phyloP scores from a whole-genome alignment of 2,113 vertebrate genomes.

The Leucoraja erinaceus region DNA sequence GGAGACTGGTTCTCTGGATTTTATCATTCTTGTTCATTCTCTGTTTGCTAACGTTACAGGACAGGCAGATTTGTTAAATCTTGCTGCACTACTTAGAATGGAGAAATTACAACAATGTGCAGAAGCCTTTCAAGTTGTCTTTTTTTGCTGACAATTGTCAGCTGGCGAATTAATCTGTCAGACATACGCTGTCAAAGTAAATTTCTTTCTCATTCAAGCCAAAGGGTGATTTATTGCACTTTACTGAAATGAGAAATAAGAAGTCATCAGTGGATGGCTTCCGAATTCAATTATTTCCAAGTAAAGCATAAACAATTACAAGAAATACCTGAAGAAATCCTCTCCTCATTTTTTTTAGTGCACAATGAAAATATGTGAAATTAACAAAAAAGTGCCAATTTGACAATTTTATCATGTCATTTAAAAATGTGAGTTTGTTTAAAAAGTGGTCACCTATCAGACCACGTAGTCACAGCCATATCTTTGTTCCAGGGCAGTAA shows the following conservation, averaged over 20 bases:
- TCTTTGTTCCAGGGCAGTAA: not conserved
- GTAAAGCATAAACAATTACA: not conserved
- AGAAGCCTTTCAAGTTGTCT: constrained; percentile 28
- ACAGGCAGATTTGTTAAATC: not conserved
- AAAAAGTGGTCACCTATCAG: not conserved
- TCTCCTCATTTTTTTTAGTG: not conserved
- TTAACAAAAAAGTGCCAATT: not conserved
- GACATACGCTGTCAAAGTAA: constrained; percentile 15
- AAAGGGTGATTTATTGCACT: constrained; percentile 16
- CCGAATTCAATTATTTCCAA: not conserved
- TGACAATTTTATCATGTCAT: not conserved
- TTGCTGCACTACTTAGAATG: not conserved
- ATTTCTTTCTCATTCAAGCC: constrained; percentile 29
- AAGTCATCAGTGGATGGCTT: not conserved
- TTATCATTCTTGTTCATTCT: not conserved
- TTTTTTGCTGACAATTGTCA: constrained; percentile 30
- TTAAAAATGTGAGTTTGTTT: not conserved
- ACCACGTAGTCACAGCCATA: not conserved
- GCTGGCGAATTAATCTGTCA: constrained; percentile 34
- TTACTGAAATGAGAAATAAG: constrained; percentile 17
- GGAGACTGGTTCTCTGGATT: not conserved
- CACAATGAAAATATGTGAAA: not conserved
- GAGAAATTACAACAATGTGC: constrained; percentile 12
- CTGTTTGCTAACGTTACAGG: not conserved
- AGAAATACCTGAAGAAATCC: not conserved